Evolutionary conservation across 1,140 invertebrate species (phyloP), one percentile per base, ranked within the genome.

Genomic region (Bombus huntii): DNA sequence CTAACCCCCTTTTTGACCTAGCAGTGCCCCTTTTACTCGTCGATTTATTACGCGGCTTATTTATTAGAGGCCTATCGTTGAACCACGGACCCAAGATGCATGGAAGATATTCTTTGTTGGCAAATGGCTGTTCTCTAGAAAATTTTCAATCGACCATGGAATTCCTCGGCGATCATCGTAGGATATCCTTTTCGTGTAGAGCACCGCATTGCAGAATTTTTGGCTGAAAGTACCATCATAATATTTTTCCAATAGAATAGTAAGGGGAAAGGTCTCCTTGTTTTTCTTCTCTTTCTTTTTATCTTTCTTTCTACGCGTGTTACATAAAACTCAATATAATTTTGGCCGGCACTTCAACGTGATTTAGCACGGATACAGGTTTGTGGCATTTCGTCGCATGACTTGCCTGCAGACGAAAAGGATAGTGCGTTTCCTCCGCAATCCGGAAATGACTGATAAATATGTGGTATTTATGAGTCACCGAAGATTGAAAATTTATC

Each of bases 11-110:
- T 75, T 72, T 47, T 80, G 66, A 80, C 25, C 83, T 62, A 80
- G 12, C 73, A 31, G 12, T 42, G 28, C 6, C 65, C 74, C 66
- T 70, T 75, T 65, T 71, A 18, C 70, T 62, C 44, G 31, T 57
- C 81, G 83, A 91, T 90, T 91, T 91, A 88, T 88, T 42, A 78
- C 81, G 10, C 31, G 82, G 83, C 81, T 78, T 91, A 93, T 90
- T 92, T 93, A 89, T 91, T 88, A 76, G 68, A 73, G 66, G 59
- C 53, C 77, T 42, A 71, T 80, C 71, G 34, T 31, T 13, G 39
- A 59, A 47, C n/a, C 71, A 10, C 25, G 28, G n/a, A 37, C 25
- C 66, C n/a, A 34, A 22, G 39, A n/a, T n/a, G 47, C 10, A 22
- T 13, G 22, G 5, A 78, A 57, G 37, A 25, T 34, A 22, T 28